Evolutionary conservation across 2,888 invertebrate genomes (phyloP).

Genomic region (Lasius fuliginosus): DNA sequence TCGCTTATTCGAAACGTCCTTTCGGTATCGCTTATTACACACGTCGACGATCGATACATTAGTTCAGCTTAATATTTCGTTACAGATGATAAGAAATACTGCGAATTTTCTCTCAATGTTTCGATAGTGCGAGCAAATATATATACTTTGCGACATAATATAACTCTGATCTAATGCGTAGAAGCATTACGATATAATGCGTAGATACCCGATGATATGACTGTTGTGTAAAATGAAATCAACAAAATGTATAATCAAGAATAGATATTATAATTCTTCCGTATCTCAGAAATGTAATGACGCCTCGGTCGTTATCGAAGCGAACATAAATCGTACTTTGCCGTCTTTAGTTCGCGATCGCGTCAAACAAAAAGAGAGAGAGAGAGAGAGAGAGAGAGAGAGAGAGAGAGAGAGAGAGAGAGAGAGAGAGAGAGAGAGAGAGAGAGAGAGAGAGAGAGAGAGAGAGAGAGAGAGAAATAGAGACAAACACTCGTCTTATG

Average conservation of each 20-base stretch:
- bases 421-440: conserved; percentile 17
- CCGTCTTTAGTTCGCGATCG: conserved; percentile 53
- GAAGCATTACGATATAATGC: not conserved
- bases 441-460: conserved; percentile 16
- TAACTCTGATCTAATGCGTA: conserved; percentile 2
- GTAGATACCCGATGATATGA: not conserved
- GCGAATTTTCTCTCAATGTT: not conserved
- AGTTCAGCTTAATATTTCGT: conserved; percentile 29
- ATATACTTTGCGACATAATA: not conserved
- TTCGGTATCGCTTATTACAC: not conserved
- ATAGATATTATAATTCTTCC: conserved; percentile 44
- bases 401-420: conserved; percentile 30
- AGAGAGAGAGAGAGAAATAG: conserved; percentile 12
- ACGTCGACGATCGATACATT: conserved; percentile 18
- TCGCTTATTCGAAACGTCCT: conserved; percentile 4
- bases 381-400: conserved; percentile 10
- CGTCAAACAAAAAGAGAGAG: conserved; percentile 32
- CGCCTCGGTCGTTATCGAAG: conserved; percentile 75
- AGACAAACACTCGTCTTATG: conserved; percentile 46
- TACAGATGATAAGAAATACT: not conserved
- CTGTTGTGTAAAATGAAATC: conserved; percentile 9
- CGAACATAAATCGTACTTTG: conserved; percentile 74
- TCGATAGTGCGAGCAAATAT: not conserved
- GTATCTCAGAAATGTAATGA: conserved; percentile 48
- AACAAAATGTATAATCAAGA: conserved; percentile 28